phyloP scores from a whole-genome alignment of 2,888 invertebrate genomes.

The Drosophila barbarae region DNA sequence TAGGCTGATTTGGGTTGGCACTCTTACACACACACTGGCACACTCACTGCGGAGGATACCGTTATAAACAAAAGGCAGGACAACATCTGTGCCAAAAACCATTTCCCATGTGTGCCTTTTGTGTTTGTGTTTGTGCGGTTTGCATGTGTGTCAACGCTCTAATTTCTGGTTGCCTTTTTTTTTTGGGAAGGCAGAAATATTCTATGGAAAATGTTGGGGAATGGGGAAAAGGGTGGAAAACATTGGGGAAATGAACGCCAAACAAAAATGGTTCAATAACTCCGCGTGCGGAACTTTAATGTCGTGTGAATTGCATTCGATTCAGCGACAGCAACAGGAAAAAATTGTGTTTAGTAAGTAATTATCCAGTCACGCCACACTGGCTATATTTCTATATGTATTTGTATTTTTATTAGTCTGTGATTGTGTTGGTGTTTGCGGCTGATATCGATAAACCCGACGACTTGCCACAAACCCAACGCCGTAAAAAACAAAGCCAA shows the following conservation, averaged over 20 bases:
- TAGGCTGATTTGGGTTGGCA: constrained; percentile 27
- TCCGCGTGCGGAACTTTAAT: constrained; percentile 34
- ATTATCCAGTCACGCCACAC: constrained; percentile 49
- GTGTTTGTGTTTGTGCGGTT: constrained; percentile 24
- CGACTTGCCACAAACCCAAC: constrained; percentile 9
- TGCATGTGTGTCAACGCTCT: constrained; percentile 34
- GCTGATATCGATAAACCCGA: constrained; percentile 28
- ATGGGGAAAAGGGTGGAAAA: background rate
- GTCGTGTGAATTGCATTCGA: constrained; percentile 42
- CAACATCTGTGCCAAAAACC: constrained; percentile 37
- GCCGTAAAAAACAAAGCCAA: background rate
- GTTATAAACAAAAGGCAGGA: constrained; percentile 30
- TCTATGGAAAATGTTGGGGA: background rate
- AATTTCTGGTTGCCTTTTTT: constrained; percentile 27
- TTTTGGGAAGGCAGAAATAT: background rate
- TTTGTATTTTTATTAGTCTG: constrained; percentile 9
- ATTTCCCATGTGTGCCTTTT: constrained; percentile 26
- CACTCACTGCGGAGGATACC: constrained; percentile 18
- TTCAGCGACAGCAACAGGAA: constrained; percentile 38
- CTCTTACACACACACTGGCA: constrained; percentile 4
- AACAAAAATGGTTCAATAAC: constrained; percentile 22
- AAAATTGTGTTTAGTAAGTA: constrained; percentile 50
- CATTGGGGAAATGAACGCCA: background rate
- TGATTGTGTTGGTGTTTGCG: constrained; percentile 11
- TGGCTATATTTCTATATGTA: background rate